Base-by-base conservation (phyloP, 1,140 invertebrate species). In the Drosophila sturtevanti region DNA sequence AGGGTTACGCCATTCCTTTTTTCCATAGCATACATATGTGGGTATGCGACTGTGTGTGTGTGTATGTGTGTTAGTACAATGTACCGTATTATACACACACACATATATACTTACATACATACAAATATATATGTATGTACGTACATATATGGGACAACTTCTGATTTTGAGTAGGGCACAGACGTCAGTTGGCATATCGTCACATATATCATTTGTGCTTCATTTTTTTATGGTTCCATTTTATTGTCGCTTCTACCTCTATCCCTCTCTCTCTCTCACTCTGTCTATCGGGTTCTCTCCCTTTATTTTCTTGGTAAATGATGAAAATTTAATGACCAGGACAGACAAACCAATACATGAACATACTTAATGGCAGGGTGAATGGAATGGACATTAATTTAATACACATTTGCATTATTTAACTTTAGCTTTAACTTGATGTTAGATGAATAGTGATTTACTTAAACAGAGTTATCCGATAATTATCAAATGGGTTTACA, bases 171-270 rank as follows among this genome's bases (percentile, higher is more conserved):
- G 77, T 77, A 85, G 66, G 78, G 34, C 66, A 48, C 16, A 48
- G 41, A 48, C 41, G 41, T 48, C 41, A 48, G 41, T 48, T n/a
- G 58, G 27, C 74, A 81, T 85, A 87, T 81, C 64, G 62, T 78
- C 78, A 71, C 75, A 79, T 78, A 69, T 84, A 72, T 84, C 81
- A 87, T 79, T 81, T 75, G 74, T 35, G 54, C 51, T 70, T 77
- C 59, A 37, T 77, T 73, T 85, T 60, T 77, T 69, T 63, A 38
- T 35, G 65, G 78, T 75, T 68, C 65, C 79, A 52, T 81, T 86
- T 87, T 79, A 86, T 78, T 72, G 71, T 72, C 63, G 52, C 54
- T 55, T 14, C 7, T 16, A 44, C 11, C 41, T 16, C 16, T 16
- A 16, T 7, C 41, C 1, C 5, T 16, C 41, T n/a, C 4, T 21